phyloP scores from a whole-genome alignment of 2,888 invertebrate genomes.

The Pardosa pseudoannulata region DNA sequence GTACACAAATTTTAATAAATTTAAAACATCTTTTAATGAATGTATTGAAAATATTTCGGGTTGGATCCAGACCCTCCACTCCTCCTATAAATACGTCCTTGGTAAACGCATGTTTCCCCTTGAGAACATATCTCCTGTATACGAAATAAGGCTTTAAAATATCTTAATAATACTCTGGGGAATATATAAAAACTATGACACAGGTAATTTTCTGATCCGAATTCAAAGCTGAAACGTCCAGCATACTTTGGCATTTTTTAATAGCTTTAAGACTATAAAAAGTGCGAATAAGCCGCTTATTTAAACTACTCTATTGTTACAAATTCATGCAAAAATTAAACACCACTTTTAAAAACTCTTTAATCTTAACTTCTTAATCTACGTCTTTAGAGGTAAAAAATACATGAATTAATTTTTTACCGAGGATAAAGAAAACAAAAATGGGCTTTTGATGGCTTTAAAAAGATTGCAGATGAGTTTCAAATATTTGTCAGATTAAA shows the following conservation, averaged over 20 bases:
- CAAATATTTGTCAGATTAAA: not conserved
- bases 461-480: conserved; percentile 46
- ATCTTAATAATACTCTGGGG: too few species aligned
- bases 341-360: conserved; percentile 41
- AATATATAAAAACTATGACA: too few species aligned
- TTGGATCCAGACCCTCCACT: too few species aligned
- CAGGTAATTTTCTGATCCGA: conserved; percentile 13
- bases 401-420: too few species aligned
- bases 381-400: not conserved
- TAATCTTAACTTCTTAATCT: conserved; percentile 53
- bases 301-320: conserved; percentile 62
- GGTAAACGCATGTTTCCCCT: too few species aligned
- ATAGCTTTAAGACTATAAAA: conserved; percentile 11
- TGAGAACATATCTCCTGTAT: too few species aligned
- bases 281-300: conserved; percentile 44
- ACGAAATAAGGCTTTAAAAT: too few species aligned
- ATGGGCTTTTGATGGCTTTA: conserved; percentile 47
- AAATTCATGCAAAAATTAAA: conserved; percentile 58
- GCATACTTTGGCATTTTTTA: conserved; percentile 50
- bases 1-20: too few species aligned
- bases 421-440: conserved; percentile 16
- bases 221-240: conserved; percentile 55
- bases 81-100: too few species aligned
- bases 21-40: too few species aligned
- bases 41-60: too few species aligned